Base-by-base conservation (phyloP, 2,797 vertebrate species). In the Petrocephalus schoutedeni region DNA sequence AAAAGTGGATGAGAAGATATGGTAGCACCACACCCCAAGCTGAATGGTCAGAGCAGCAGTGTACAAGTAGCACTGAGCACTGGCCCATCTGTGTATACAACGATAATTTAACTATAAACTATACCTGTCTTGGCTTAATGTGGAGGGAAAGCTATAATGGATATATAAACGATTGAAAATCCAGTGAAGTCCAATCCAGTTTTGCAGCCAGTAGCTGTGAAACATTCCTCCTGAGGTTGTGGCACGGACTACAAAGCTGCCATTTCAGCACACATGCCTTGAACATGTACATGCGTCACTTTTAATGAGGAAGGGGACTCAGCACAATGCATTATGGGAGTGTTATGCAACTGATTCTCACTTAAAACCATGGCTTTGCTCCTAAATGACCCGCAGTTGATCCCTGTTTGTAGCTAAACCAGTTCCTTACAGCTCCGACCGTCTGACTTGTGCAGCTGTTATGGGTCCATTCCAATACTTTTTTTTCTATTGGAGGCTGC, bases 341-440 rank as follows among this genome's bases (percentile, higher is more conserved):
- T 77, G 36, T 77, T 49, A 49, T 49, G 41, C 41, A 77, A n/a
- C 16, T 41, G 36, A n/a, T n/a, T 36, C 41, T 19, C 74, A 49
- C 36, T 77, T 77, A 54, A 54, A 28, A 53, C 45, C 10, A 54
- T 14, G 21, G 51, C n/a, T 90, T 92, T 92, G 74, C 49, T 86
- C 87, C 92, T 93, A 92, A 93, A 94, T 92, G 91, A 93, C 84
- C 84, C 41, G 84, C 19, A 14, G 54, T 32, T 59, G 56, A 36
- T 86, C 84, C 56, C 84, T 36, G 84, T 49, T 56, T 58, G 56
- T 57, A 58, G 54, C 36, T 45, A 67, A 67, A 67, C 85, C 59
- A 45, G 58, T 67, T 64, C 32, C 28, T 36, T 85, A 32, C 53
- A 85, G 53, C 84, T 85, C 84, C 54, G 36, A 41, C 85, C 10